phyloP scores from a whole-genome alignment of 2,113 vertebrate species.

The Pelvicachromis taeniatus region DNA sequence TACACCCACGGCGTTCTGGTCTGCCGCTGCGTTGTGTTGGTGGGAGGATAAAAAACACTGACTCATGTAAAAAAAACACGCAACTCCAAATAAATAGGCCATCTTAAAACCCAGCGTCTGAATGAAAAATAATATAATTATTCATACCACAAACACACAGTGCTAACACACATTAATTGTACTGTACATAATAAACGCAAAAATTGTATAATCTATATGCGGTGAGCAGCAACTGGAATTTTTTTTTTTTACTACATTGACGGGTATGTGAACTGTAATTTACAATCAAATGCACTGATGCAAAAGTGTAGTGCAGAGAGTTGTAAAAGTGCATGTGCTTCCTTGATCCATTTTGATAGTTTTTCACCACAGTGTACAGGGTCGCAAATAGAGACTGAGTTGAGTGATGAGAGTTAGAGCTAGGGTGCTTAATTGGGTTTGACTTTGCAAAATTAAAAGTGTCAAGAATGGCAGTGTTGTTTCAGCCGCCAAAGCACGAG shows the following conservation, averaged over 20 bases:
- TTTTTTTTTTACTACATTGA: not conserved
- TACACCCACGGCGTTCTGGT: not conserved
- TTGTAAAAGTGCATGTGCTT: not conserved
- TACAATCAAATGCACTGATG: not conserved
- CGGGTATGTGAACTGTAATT: not conserved
- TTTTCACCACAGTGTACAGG: not conserved
- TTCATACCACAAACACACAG: not conserved
- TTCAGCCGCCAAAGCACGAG: not conserved
- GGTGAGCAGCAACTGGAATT: not conserved
- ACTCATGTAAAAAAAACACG: not conserved
- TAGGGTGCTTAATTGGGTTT: not conserved
- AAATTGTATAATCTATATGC: not conserved
- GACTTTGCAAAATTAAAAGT: not conserved
- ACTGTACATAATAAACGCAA: not conserved
- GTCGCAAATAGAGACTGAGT: not conserved
- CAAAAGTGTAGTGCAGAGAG: not conserved
- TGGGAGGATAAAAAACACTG: constrained; percentile 1
- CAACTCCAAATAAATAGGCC: not conserved
- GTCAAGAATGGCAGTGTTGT: not conserved
- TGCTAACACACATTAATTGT: not conserved
- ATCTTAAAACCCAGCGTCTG: not conserved
- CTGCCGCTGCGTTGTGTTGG: not conserved
- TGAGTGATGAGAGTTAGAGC: not conserved
- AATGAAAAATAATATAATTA: not conserved
- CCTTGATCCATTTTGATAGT: not conserved